Percentiles rank a stretch among this genome's conserved stretches.
Conservation (phyloP, 2,113 vertebrate species). For the Macaca mulatta region DNA sequence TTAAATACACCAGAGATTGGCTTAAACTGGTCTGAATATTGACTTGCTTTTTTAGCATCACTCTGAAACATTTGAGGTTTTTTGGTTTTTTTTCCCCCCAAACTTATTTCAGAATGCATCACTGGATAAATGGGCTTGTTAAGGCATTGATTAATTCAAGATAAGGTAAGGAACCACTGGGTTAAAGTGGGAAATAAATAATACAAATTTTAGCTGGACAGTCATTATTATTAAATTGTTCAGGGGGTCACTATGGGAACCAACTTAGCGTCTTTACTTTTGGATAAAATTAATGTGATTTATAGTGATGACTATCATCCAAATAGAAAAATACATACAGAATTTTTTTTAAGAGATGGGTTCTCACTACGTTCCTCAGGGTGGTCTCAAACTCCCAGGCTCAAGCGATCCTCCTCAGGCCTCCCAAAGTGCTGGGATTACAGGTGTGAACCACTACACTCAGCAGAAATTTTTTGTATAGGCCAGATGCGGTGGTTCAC, state of each 20-base stretch:
- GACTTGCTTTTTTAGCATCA: slow-evolving; percentile 5
- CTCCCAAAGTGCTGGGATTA: too few species aligned
- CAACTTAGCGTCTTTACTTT: not conserved
- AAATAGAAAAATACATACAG: not conserved
- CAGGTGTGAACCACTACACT: too few species aligned
- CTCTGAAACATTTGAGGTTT: not conserved
- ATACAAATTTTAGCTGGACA: not conserved
- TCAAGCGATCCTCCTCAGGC: too few species aligned
- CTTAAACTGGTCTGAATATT: not conserved
- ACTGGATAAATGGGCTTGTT: not conserved
- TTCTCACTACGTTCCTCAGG: too few species aligned
- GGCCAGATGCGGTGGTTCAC: too few species aligned
- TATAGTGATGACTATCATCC: not conserved
- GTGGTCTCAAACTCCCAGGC: too few species aligned
- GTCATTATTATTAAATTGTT: slow-evolving; percentile 1
- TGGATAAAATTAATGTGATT: not conserved
- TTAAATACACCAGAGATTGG: not conserved
- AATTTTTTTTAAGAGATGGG: not conserved
- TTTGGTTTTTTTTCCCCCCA: not conserved
- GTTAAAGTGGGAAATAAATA: not conserved
- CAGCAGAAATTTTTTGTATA: too few species aligned
- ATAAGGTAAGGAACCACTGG: not conserved
- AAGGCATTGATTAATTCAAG: not conserved
- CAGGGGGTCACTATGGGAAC: not conserved
- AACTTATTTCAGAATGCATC: slow-evolving; percentile 6